phyloP scores from a whole-genome alignment of 2,797 vertebrate genomes.

The Clarias pachynema region DNA sequence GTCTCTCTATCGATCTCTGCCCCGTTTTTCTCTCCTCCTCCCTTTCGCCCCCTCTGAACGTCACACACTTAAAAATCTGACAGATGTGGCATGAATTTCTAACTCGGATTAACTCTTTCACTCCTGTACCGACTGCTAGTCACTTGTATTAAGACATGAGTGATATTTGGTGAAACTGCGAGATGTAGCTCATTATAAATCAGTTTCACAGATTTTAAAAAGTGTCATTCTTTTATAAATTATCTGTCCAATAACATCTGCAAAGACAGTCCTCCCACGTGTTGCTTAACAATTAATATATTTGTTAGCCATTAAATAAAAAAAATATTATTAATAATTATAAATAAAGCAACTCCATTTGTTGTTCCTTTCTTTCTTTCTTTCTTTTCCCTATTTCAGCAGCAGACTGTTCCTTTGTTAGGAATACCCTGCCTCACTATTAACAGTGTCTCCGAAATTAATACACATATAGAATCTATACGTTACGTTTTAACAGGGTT shows the following conservation, averaged over 20 bases:
- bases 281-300: not conserved
- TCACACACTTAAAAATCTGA: slow-evolving; percentile 89
- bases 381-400: not conserved
- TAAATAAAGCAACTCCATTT: not conserved
- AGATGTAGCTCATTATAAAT: not conserved
- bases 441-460: not conserved
- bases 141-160: slow-evolving; percentile 23
- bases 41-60: slow-evolving; percentile 76
- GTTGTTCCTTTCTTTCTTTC: not conserved
- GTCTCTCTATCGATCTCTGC: slow-evolving; percentile 84
- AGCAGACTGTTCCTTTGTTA: not conserved
- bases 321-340: not conserved
- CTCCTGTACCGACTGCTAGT: slow-evolving; percentile 59
- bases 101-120: slow-evolving; percentile 86
- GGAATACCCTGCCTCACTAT: too few relatives aligned
- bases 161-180: slow-evolving; percentile 5
- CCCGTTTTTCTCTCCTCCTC: slow-evolving; percentile 72
- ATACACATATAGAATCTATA: not conserved
- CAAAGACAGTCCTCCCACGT: not conserved
- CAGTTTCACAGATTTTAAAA: not conserved
- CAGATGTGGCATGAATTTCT: slow-evolving; percentile 89
- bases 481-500: not conserved
- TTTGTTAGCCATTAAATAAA: not conserved
- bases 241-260: not conserved
- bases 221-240: not conserved